Evolutionary conservation across 2,797 vertebrate species (phyloP).

Genomic region (Cephalopachus bancanus): DNA sequence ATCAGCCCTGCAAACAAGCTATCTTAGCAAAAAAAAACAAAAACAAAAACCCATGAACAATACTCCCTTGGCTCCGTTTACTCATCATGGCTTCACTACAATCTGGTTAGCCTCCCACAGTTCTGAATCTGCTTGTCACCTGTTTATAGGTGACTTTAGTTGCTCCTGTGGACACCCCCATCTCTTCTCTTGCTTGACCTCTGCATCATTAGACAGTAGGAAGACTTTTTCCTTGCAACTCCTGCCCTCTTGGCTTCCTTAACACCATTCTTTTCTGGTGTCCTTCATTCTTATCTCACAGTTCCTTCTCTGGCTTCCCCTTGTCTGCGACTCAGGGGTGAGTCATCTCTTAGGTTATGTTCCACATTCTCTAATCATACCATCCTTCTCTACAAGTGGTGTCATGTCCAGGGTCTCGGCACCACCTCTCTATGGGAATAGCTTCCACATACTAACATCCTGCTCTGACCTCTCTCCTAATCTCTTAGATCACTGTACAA

Average conservation of each 20-base stretch:
- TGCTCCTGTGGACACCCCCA: background rate
- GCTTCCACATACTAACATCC: background rate
- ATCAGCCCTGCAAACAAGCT: background rate
- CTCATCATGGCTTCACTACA: background rate
- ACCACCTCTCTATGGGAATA: background rate
- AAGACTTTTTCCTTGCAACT: conserved; percentile 39
- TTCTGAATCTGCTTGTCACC: background rate
- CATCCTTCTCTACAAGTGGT: background rate
- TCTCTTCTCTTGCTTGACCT: background rate
- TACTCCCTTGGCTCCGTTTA: background rate
- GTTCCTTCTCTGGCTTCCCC: conserved; percentile 26
- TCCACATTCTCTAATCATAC: background rate
- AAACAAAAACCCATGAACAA: background rate
- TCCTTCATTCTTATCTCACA: background rate
- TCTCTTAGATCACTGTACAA: background rate
- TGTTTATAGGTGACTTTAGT: background rate
- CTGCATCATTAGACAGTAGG: conserved; percentile 1
- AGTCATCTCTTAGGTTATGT: background rate
- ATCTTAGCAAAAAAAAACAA: background rate
- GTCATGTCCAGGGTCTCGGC: background rate
- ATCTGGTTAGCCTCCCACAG: background rate
- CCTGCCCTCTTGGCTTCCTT: background rate
- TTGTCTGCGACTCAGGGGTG: background rate
- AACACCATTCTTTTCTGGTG: background rate
- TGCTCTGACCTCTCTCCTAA: background rate